phyloP scores from a whole-genome alignment of 2,888 invertebrate genomes.

The Eupithecia subumbrata region DNA sequence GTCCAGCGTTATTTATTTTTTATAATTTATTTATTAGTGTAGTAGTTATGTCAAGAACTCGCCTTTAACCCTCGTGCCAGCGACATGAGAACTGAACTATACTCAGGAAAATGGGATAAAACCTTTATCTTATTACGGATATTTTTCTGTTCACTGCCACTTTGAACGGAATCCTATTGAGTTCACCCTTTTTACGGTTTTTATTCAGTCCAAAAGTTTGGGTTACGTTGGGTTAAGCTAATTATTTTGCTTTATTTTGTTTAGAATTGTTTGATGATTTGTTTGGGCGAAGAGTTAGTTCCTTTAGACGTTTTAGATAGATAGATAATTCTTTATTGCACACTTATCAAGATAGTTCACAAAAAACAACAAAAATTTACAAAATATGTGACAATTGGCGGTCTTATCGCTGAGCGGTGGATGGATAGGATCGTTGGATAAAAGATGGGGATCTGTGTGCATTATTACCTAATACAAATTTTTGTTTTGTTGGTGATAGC shows the following conservation, averaged over 20 bases:
- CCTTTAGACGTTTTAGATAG: too few species aligned
- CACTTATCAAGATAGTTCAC: too few species aligned
- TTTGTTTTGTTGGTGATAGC: too few species aligned
- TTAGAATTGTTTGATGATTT: slow-evolving; percentile 18
- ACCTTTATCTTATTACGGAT: slow-evolving; percentile 80
- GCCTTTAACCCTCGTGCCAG: slow-evolving; percentile 6
- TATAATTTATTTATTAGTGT: too few species aligned
- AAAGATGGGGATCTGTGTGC: too few species aligned
- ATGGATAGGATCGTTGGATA: too few species aligned
- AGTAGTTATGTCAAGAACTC: background rate
- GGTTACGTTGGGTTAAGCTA: slow-evolving; percentile 29
- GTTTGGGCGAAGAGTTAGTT: background rate
- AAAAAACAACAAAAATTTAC: too few species aligned
- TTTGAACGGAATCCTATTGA: slow-evolving; percentile 49
- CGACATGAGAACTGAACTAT: slow-evolving; percentile 65
- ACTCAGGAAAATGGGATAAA: slow-evolving; percentile 80
- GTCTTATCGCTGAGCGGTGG: too few species aligned
- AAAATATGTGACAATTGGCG: too few species aligned
- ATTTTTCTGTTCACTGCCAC: slow-evolving; percentile 54
- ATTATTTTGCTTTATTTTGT: slow-evolving; percentile 29
- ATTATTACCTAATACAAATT: too few species aligned
- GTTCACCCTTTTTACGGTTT: slow-evolving; percentile 40
- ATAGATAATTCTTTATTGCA: too few species aligned
- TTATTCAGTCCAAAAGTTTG: slow-evolving; percentile 23
- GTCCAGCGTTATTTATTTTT: too few species aligned